Evolutionary conservation across 2,113 vertebrate species (phyloP).

Genomic region (Apaloderma vittatum): DNA sequence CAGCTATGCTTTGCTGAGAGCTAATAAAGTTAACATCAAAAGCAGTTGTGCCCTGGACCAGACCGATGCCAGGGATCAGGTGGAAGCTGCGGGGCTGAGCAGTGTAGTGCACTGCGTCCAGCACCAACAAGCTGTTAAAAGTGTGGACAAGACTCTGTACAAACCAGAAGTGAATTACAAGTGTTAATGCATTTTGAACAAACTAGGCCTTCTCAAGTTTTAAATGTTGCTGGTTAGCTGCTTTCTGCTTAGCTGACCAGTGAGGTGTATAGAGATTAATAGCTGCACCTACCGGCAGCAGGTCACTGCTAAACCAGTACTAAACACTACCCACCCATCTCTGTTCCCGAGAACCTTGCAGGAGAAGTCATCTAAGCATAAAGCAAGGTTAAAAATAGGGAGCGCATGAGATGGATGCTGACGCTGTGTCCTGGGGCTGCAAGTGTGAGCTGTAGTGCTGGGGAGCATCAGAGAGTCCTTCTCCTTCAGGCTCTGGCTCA

Average conservation of each 20-base stretch:
- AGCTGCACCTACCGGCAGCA: background rate
- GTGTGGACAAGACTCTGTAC: background rate
- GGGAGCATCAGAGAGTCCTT: background rate
- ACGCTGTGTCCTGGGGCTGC: accelerated
- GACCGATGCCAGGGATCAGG: background rate
- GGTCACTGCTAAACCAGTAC: background rate
- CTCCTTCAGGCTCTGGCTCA: accelerated
- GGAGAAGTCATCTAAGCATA: background rate
- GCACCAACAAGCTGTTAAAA: background rate
- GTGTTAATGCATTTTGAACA: background rate
- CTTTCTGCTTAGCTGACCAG: background rate
- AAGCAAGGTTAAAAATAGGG: background rate
- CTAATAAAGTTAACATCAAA: slow-evolving; percentile 18
- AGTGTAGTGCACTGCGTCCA: accelerated
- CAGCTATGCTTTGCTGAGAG: slow-evolving; percentile 3
- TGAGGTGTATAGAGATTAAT: background rate
- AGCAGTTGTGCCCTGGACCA: background rate
- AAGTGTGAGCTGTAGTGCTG: background rate
- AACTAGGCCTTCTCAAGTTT: background rate
- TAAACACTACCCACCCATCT: background rate
- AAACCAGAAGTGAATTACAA: background rate
- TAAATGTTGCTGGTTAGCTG: background rate
- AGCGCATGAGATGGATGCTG: accelerated
- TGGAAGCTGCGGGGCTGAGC: background rate
- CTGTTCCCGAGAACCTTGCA: accelerated